These are phyloP conservation scores for Colletes gigas DNA, from an alignment of 1,140 invertebrate genomes.

Conservation along the genomic window DNA sequence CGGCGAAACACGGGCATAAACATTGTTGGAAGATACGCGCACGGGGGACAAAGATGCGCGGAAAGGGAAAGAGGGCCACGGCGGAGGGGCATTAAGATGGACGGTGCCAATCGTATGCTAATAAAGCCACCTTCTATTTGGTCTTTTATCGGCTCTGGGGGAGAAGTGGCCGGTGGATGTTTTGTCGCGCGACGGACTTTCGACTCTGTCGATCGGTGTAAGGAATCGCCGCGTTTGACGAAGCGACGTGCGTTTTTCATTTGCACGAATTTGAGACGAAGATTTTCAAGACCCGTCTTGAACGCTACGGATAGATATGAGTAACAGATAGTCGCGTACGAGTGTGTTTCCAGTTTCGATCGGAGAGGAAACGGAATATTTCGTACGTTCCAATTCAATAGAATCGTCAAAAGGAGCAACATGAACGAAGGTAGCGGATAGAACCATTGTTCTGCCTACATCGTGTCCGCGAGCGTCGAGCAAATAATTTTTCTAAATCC, in stretches of 20 bases:
- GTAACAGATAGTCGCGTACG: too few species aligned
- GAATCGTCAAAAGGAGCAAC: not conserved
- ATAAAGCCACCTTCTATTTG: constrained; percentile 75
- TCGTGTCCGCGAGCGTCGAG: too few species aligned
- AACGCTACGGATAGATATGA: too few species aligned
- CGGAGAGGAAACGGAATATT: too few species aligned
- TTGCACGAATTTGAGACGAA: not conserved
- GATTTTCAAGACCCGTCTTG: too few species aligned
- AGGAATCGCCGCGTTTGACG: not conserved
- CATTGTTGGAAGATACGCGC: constrained; percentile 75
- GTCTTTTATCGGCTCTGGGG: constrained; percentile 67
- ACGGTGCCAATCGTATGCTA: constrained; percentile 81
- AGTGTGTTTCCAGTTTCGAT: not conserved
- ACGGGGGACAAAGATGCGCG: constrained; percentile 51
- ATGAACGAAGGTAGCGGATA: not conserved
- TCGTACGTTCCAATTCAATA: too few species aligned
- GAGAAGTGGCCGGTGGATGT: constrained; percentile 64
- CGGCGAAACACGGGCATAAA: constrained; percentile 76
- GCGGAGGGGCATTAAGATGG: constrained; percentile 73
- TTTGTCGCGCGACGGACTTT: constrained; percentile 58
- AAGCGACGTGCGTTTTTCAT: not conserved
- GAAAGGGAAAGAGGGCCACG: constrained; percentile 49
- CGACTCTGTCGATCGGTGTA: not conserved
- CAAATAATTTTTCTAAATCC: not conserved
- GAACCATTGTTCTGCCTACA: constrained; percentile 11